Conservation (phyloP, 2,888 invertebrate genomes). For the Ypsolopha sequella region DNA sequence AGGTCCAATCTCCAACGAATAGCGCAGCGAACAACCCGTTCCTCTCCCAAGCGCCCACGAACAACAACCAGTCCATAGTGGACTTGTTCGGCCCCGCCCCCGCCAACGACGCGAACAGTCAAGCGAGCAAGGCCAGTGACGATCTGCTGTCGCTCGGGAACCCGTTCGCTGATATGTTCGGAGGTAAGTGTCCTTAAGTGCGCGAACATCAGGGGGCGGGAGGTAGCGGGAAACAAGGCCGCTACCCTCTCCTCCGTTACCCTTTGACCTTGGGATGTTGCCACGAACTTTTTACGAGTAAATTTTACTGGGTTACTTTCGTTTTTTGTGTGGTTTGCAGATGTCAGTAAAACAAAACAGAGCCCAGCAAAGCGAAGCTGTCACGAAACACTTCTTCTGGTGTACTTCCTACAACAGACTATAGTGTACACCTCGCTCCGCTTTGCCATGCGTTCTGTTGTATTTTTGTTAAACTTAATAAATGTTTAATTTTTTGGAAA, state of each 20-base stretch:
- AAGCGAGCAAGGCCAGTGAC: slow-evolving; percentile 80
- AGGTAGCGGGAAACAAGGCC: too few relatives aligned
- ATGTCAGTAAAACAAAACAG: too few relatives aligned
- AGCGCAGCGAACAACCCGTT: slow-evolving; percentile 87
- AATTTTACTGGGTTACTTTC: too few relatives aligned
- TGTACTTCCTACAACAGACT: too few relatives aligned
- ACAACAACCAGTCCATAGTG: slow-evolving; percentile 71
- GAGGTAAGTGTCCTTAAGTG: slow-evolving; percentile 42
- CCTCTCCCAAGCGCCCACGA: slow-evolving; percentile 75
- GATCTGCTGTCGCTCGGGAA: slow-evolving; percentile 91
- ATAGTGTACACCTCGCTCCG: too few relatives aligned
- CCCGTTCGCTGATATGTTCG: slow-evolving; percentile 91
- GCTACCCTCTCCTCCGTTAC: too few relatives aligned
- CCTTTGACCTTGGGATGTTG: too few relatives aligned
- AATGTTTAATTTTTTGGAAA: too few relatives aligned
- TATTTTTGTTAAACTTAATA: not conserved
- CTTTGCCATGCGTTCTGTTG: not conserved
- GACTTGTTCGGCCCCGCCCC: slow-evolving; percentile 82
- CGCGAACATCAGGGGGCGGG: not conserved
- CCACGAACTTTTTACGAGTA: too few relatives aligned
- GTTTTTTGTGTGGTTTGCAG: too few relatives aligned
- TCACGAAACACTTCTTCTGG: too few relatives aligned
- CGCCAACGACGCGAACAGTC: slow-evolving; percentile 32
- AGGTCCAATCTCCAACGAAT: slow-evolving; percentile 83
- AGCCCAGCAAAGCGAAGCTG: too few relatives aligned